These are phyloP conservation scores for Bugula neritina DNA, from an alignment of 2,888 invertebrate genomes.

Conservation along the genomic window DNA sequence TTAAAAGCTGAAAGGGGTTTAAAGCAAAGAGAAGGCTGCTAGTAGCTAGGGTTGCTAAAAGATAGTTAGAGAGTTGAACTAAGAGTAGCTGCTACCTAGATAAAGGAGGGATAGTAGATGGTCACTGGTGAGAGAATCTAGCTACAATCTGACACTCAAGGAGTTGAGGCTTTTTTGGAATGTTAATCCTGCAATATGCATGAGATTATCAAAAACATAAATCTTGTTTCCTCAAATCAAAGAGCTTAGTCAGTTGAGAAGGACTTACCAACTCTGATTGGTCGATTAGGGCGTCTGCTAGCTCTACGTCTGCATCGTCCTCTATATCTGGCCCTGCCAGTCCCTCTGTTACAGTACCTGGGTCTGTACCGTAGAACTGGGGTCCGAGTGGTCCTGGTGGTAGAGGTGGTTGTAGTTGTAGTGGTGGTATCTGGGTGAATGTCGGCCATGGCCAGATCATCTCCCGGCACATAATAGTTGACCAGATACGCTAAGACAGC, in stretches of 20 bases:
- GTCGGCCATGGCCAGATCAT: background rate
- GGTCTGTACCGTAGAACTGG: background rate
- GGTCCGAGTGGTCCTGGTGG: background rate
- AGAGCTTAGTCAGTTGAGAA: too few relatives aligned
- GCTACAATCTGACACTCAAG: background rate
- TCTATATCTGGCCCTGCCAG: background rate
- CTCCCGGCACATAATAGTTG: constrained; percentile 17
- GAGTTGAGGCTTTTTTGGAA: background rate
- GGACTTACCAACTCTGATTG: background rate
- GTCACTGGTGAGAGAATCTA: background rate
- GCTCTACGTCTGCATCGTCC: background rate
- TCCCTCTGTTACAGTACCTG: background rate
- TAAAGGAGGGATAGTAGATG: background rate
- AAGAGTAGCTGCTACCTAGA: background rate
- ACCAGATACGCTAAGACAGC: constrained; percentile 10
- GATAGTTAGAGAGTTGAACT: background rate
- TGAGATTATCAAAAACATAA: too few relatives aligned
- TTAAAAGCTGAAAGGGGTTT: too few relatives aligned
- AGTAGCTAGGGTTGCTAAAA: background rate
- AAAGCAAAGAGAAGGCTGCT: background rate
- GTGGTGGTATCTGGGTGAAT: background rate
- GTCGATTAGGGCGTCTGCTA: background rate
- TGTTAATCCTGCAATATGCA: background rate
- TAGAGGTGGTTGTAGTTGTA: background rate
- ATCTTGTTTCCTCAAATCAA: too few relatives aligned